Conservation (phyloP, 2,113 vertebrate species). For the Cervus canadensis region DNA sequence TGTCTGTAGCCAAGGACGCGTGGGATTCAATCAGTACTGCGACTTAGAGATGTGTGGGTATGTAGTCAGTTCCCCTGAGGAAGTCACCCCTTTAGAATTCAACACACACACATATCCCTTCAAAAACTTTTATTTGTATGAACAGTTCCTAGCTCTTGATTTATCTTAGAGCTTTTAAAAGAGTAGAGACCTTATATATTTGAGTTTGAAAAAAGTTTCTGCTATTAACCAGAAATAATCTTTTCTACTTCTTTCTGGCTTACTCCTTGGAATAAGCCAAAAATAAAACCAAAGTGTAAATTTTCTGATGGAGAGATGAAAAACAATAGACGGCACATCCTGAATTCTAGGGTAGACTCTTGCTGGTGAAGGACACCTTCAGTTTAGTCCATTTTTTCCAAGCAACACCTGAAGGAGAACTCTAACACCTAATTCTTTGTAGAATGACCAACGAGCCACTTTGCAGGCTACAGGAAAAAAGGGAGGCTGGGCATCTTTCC, state of each 20-base stretch:
- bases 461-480: not conserved
- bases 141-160: slow-evolving; percentile 51
- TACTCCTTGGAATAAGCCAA: slow-evolving; percentile 29
- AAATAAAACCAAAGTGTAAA: slow-evolving; percentile 48
- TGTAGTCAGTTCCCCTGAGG: not conserved
- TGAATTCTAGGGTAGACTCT: slow-evolving; percentile 24
- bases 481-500: not conserved
- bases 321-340: not conserved
- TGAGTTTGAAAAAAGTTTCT: slow-evolving; percentile 61
- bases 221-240: slow-evolving; percentile 58
- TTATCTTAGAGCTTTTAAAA: slow-evolving; percentile 51
- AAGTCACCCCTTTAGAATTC: slow-evolving; percentile 12
- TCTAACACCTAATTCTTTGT: slow-evolving; percentile 18
- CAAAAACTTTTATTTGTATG: slow-evolving; percentile 68
- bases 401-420: slow-evolving; percentile 44
- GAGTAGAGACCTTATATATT: slow-evolving; percentile 34
- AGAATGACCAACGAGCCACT: not conserved
- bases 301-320: slow-evolving; percentile 3
- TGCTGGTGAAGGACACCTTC: slow-evolving; percentile 53
- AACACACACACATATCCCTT: slow-evolving; percentile 32
- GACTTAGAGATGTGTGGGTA: not conserved
- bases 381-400: slow-evolving; percentile 13
- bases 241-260: slow-evolving; percentile 51
- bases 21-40: not conserved
- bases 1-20: not conserved